phyloP scores from a whole-genome alignment of 2,888 invertebrate species.

The Eupithecia inturbata region DNA sequence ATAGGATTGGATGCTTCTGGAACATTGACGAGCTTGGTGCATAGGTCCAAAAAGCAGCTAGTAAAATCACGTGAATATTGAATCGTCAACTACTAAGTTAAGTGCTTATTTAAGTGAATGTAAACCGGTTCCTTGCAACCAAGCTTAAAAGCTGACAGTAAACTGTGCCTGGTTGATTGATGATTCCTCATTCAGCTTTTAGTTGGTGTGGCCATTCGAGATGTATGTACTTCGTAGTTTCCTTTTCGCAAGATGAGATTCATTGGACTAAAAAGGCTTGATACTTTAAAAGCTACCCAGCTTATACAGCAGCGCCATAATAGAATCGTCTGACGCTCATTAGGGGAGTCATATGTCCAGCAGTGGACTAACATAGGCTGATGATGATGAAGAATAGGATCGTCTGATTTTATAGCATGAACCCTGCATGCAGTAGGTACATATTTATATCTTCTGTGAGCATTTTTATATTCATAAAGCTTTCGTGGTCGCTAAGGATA shows the following conservation, averaged over 20 bases:
- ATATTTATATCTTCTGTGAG: no score
- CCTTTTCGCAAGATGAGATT: neutral
- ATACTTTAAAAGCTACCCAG: neutral
- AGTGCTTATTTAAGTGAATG: neutral
- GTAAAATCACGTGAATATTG: neutral
- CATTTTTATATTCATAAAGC: neutral
- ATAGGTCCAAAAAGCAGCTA: neutral
- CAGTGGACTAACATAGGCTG: neutral
- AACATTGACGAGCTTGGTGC: neutral
- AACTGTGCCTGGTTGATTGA: constrained; percentile 13
- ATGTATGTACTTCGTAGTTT: neutral
- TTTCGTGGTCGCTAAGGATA: neutral
- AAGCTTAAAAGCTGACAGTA: constrained; percentile 3
- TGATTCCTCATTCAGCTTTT: constrained; percentile 14
- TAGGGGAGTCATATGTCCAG: neutral
- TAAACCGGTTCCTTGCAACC: constrained; percentile 8
- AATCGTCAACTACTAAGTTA: constrained; percentile 11
- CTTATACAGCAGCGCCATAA: neutral
- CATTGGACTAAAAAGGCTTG: neutral
- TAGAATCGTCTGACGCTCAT: neutral
- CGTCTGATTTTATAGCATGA: neutral
- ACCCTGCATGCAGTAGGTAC: no score
- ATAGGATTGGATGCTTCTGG: neutral
- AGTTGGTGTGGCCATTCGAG: neutral
- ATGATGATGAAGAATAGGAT: neutral